phyloP scores from a whole-genome alignment of 2,888 invertebrate species.

The Eristalinus aeneus region DNA sequence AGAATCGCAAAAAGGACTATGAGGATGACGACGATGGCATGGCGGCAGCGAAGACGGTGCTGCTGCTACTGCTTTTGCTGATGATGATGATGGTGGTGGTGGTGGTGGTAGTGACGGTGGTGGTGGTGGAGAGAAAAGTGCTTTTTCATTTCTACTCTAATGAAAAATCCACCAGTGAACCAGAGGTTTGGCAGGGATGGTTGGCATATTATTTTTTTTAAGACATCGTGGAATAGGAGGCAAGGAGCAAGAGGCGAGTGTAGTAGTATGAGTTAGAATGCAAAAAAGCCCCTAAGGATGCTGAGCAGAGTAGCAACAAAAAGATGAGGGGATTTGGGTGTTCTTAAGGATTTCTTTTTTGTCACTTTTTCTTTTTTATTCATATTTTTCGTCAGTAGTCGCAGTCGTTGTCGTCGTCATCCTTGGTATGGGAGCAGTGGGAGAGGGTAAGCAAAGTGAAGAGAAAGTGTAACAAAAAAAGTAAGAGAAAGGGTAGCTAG shows the following conservation, averaged over 20 bases:
- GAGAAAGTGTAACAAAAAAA: slow-evolving; percentile 4
- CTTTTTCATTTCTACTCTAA: slow-evolving; percentile 69
- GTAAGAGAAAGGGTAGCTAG: not conserved
- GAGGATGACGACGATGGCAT: not conserved
- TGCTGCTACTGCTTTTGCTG: too few species aligned
- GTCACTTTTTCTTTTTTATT: slow-evolving; percentile 8
- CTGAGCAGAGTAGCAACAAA: slow-evolving; percentile 48
- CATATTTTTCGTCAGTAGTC: not conserved
- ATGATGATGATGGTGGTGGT: not conserved
- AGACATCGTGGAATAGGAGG: too few species aligned
- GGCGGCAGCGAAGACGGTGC: too few species aligned
- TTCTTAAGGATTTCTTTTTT: slow-evolving; percentile 47
- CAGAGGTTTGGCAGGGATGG: not conserved
- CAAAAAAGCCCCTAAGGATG: slow-evolving; percentile 62
- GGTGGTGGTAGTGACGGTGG: not conserved
- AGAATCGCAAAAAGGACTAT: slow-evolving; percentile 44
- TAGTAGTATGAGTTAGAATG: slow-evolving; percentile 32
- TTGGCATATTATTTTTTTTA: slow-evolving; percentile 5
- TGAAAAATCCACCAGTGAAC: slow-evolving; percentile 64
- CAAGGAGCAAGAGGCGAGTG: not conserved
- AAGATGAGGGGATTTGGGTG: slow-evolving; percentile 66
- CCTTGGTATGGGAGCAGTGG: not conserved
- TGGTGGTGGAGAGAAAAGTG: slow-evolving; percentile 62
- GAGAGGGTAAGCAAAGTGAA: not conserved
- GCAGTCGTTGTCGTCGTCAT: slow-evolving; percentile 5